Evolutionary conservation across 2,113 vertebrate genomes (phyloP).

Genomic region (Datnioides undecimradiatus): DNA sequence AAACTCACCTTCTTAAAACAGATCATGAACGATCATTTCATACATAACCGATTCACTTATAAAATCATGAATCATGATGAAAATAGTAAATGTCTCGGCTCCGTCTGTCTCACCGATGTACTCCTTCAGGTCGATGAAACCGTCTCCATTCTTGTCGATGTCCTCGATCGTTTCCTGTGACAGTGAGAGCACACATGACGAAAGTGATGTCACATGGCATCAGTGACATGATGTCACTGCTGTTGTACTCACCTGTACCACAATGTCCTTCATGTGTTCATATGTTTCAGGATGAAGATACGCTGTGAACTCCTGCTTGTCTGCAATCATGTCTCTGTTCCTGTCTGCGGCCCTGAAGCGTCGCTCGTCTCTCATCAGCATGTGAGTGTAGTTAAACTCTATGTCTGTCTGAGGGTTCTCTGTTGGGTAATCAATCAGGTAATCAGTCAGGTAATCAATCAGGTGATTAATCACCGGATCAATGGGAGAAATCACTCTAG

Average conservation of each 20-base stretch:
- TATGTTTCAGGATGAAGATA: conserved; percentile 95
- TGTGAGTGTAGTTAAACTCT: conserved; percentile 91
- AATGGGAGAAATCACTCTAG: not conserved
- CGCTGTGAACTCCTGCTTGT: conserved; percentile 92
- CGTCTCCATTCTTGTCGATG: conserved; percentile 94
- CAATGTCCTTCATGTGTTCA: conserved; percentile 93
- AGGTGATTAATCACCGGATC: not conserved
- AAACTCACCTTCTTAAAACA: not conserved
- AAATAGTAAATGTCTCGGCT: not conserved
- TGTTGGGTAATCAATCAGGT: conserved; percentile 6
- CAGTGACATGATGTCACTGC: not conserved
- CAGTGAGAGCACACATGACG: not conserved
- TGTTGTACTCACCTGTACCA: conserved; percentile 87
- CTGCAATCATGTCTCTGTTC: conserved; percentile 87
- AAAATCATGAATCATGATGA: too few species aligned
- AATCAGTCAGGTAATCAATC: not conserved
- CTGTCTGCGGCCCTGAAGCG: conserved; percentile 91
- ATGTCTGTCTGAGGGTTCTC: conserved; percentile 85
- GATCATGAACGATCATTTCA: not conserved
- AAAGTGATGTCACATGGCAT: not conserved
- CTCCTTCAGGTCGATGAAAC: conserved; percentile 92
- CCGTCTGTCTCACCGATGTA: conserved; percentile 87
- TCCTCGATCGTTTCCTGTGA: conserved; percentile 95
- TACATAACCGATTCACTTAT: too few species aligned
- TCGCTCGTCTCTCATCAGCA: conserved; percentile 92